Percentiles rank a stretch among this genome's conserved stretches.
Evolutionary conservation across 2,888 invertebrate species (phyloP).

Genomic region (Diplazon laetatorius): DNA sequence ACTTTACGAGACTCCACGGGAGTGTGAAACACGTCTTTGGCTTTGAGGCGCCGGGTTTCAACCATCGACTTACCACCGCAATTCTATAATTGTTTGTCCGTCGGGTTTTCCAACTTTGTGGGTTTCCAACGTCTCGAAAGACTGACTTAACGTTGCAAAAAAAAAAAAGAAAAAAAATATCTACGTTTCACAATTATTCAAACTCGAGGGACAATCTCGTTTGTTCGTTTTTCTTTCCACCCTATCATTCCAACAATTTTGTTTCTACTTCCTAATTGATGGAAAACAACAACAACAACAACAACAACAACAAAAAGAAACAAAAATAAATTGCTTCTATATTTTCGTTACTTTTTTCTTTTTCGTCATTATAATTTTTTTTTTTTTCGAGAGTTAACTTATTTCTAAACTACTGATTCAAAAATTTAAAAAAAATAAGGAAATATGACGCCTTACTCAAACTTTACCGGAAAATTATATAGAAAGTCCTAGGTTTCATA

Average conservation of each 20-base stretch:
- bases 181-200: slow-evolving; percentile 20
- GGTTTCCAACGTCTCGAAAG: slow-evolving; percentile 61
- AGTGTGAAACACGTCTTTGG: slow-evolving; percentile 72
- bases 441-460: no score
- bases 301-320: no score
- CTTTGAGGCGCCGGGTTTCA: slow-evolving; percentile 67
- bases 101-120: slow-evolving; percentile 64
- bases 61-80: slow-evolving; percentile 61
- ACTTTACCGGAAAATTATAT: no score
- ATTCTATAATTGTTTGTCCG: slow-evolving; percentile 71
- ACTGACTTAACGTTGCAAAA: slow-evolving; percentile 43
- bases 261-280: background rate
- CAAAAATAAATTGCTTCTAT: no score
- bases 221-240: slow-evolving; percentile 18
- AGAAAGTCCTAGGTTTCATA: no score
- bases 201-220: background rate
- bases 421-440: no score
- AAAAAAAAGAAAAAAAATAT: background rate
- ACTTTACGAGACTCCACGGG: slow-evolving; percentile 69
- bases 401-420: no score
- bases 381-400: no score
- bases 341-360: no score
- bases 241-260: background rate
- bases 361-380: no score
- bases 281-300: no score